A percentile compares a stretch with the other conserved stretches of the same genome.
Conservation (phyloP, 2,797 vertebrate genomes). For the Malurus splendens region DNA sequence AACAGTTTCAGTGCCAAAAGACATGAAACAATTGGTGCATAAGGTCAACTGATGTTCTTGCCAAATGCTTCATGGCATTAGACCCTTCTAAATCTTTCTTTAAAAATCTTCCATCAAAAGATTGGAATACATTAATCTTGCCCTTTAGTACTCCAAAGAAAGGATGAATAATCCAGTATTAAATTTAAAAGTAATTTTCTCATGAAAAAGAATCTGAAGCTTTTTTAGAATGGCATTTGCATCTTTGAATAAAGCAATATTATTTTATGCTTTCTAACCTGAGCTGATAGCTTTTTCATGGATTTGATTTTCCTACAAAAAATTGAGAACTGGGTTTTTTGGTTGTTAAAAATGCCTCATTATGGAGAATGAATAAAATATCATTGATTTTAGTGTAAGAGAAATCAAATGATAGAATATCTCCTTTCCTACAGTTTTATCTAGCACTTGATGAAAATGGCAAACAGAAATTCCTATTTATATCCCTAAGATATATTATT, state of each 20-base stretch:
- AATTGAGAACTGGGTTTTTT: neutral
- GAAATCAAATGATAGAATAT: neutral
- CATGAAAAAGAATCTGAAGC: neutral
- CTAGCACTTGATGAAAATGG: neutral
- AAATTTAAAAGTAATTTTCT: neutral
- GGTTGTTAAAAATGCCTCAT: neutral
- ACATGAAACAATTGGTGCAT: constrained; percentile 35
- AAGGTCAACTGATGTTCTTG: constrained; percentile 39
- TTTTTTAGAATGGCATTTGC: neutral
- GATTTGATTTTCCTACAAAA: neutral
- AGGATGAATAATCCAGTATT: neutral
- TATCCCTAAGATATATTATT: neutral
- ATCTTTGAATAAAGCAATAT: neutral
- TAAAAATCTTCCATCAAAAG: neutral
- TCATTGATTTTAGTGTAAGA: neutral
- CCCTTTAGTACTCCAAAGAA: neutral
- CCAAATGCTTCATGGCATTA: constrained; percentile 17
- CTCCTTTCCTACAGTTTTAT: neutral
- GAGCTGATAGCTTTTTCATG: neutral
- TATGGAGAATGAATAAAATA: neutral
- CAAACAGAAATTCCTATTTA: neutral
- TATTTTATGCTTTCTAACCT: neutral
- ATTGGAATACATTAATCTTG: constrained; percentile 2
- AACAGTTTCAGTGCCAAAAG: constrained; percentile 24
- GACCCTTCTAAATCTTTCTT: constrained; percentile 3